A percentile compares a stretch with the other conserved stretches of the same genome.
phyloP scores from a whole-genome alignment of 1,140 invertebrate species.

The Cephus cinctus region DNA sequence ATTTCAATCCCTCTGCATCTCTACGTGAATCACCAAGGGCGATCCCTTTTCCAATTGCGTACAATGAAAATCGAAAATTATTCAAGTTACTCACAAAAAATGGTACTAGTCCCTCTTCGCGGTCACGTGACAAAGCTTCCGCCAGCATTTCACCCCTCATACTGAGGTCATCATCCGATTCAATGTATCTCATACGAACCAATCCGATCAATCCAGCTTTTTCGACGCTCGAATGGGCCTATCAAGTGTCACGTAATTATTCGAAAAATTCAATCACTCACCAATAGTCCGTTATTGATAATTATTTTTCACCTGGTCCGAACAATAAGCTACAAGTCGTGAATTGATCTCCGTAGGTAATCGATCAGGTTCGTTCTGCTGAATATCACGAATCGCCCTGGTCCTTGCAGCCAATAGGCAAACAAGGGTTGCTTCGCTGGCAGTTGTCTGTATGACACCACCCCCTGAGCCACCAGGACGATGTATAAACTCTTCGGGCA shows the following conservation, averaged over 20 bases:
- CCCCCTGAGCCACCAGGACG: constrained; percentile 75
- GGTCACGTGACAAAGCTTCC: constrained; percentile 79
- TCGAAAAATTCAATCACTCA: background rate
- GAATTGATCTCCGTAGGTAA: constrained; percentile 89
- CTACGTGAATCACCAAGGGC: too few relatives aligned
- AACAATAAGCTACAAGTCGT: constrained; percentile 91
- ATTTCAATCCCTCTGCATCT: too few relatives aligned
- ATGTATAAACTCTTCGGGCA: constrained; percentile 88
- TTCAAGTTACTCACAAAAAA: constrained; percentile 93
- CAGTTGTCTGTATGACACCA: constrained; percentile 91
- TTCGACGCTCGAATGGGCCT: constrained; percentile 95
- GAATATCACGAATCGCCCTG: constrained; percentile 70
- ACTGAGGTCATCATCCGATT: constrained; percentile 79
- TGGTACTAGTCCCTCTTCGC: constrained; percentile 85
- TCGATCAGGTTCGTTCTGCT: constrained; percentile 66
- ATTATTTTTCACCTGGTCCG: constrained; percentile 67
- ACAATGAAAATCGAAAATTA: too few relatives aligned
- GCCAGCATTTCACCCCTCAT: constrained; percentile 79
- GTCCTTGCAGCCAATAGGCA: constrained; percentile 87
- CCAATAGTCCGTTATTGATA: background rate
- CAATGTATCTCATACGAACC: constrained; percentile 90
- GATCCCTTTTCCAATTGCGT: too few relatives aligned
- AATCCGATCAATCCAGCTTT: constrained; percentile 90
- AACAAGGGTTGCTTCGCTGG: constrained; percentile 90
- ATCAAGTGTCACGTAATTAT: constrained; percentile 6